phyloP scores from a whole-genome alignment of 2,888 invertebrate genomes.

The Synergus gifuensis region DNA sequence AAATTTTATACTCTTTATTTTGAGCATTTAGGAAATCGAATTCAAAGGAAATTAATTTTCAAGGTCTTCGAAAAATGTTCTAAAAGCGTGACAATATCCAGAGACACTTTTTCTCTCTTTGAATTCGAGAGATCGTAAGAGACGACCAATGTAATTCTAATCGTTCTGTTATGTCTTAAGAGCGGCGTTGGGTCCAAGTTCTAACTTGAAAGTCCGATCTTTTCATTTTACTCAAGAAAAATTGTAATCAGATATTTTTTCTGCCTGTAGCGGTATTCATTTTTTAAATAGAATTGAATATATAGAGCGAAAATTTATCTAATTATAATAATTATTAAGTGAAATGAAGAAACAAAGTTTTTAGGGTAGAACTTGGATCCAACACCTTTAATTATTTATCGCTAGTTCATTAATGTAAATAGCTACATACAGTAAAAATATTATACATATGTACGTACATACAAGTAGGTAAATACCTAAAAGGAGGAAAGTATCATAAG shows the following conservation, averaged over 20 bases:
- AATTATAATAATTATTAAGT: no score
- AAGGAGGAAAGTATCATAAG: background rate
- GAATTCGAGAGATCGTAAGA: constrained; percentile 32
- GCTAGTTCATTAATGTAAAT: constrained; percentile 57
- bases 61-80: background rate
- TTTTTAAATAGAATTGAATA: no score
- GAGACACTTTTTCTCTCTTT: constrained; percentile 5
- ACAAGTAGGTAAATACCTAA: constrained; percentile 45
- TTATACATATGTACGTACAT: constrained; percentile 45
- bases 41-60: constrained; percentile 6
- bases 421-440: constrained; percentile 52
- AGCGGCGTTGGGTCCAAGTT: no score
- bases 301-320: no score
- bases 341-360: no score
- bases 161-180: constrained; percentile 57
- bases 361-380: no score
- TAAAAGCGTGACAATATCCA: background rate
- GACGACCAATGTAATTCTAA: constrained; percentile 49
- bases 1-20: no score
- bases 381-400: constrained; percentile 58
- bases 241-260: no score
- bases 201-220: no score
- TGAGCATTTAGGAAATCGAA: constrained; percentile 9
- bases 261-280: no score
- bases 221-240: no score